Evolutionary conservation across 2,888 invertebrate genomes (phyloP).

Genomic region (Chelonus formosanus): DNA sequence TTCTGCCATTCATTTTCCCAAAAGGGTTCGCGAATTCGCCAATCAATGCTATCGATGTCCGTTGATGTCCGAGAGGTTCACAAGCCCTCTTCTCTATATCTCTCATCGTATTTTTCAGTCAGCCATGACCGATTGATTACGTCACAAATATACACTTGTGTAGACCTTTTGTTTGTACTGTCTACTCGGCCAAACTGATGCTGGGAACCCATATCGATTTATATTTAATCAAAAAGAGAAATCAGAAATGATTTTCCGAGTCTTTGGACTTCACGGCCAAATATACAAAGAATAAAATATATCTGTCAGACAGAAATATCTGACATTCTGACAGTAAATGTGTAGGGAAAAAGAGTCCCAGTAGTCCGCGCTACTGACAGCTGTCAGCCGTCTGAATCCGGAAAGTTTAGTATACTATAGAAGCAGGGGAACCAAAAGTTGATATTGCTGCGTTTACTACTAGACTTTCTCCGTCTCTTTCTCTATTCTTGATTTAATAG

Average conservation of each 20-base stretch:
- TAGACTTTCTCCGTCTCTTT: conserved; percentile 10
- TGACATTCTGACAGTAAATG: conserved; percentile 51
- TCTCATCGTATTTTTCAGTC: conserved; percentile 9
- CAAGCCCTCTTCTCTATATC: neutral
- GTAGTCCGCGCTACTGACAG: conserved; percentile 52
- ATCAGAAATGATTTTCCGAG: neutral
- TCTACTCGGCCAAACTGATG: neutral
- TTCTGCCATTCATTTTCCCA: conserved; percentile 35
- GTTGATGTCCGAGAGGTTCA: conserved; percentile 18
- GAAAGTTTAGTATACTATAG: conserved; percentile 51
- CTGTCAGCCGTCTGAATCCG: conserved; percentile 56
- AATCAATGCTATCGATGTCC: conserved; percentile 55
- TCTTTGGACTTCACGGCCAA: conserved; percentile 14
- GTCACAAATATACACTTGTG: neutral
- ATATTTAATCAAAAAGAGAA: conserved; percentile 40
- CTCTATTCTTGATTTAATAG: neutral
- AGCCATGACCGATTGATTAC: neutral
- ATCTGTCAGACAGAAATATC: neutral
- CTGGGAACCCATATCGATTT: conserved; percentile 6
- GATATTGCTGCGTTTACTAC: conserved; percentile 58
- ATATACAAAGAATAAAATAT: conserved; percentile 10
- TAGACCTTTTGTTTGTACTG: neutral
- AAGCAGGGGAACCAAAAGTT: conserved; percentile 45
- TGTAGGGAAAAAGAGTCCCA: conserved; percentile 43
- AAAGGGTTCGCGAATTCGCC: conserved; percentile 52